These are phyloP conservation scores for Nomia melanderi DNA, from an alignment of 1,140 invertebrate species.

Conservation along the genomic window DNA sequence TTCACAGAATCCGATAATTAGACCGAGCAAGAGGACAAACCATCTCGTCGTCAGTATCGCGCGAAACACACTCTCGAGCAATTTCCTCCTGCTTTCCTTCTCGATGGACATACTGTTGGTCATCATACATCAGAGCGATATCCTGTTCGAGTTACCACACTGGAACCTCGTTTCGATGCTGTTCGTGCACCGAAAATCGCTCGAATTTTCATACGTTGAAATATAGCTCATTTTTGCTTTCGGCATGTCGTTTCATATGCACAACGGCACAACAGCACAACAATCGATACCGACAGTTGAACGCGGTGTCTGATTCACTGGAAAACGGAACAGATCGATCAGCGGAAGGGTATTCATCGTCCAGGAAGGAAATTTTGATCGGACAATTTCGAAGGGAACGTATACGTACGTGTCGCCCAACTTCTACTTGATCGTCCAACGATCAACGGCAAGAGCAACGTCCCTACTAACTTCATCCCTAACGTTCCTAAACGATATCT, in stretches of 20 bases:
- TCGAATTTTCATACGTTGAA: neutral
- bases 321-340: neutral
- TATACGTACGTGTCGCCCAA: neutral
- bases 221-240: neutral
- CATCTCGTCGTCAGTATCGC: neutral
- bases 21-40: neutral
- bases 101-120: slow-evolving; percentile 38
- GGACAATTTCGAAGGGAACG: neutral
- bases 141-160: neutral
- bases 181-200: neutral
- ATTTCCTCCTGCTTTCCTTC: slow-evolving; percentile 9
- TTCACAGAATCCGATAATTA: neutral
- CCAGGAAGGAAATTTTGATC: neutral
- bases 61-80: neutral
- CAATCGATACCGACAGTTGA: no score
- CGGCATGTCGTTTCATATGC: slow-evolving; percentile 3
- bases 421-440: neutral
- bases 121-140: slow-evolving; percentile 26
- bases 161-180: neutral
- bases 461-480: slow-evolving; percentile 31
- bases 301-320: neutral
- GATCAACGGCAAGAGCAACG: slow-evolving; percentile 2
- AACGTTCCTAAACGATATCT: slow-evolving; percentile 8
- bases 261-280: neutral
- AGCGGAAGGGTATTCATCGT: neutral